Evolutionary conservation across 2,888 invertebrate genomes (phyloP).

Genomic region (Phortica magna): DNA sequence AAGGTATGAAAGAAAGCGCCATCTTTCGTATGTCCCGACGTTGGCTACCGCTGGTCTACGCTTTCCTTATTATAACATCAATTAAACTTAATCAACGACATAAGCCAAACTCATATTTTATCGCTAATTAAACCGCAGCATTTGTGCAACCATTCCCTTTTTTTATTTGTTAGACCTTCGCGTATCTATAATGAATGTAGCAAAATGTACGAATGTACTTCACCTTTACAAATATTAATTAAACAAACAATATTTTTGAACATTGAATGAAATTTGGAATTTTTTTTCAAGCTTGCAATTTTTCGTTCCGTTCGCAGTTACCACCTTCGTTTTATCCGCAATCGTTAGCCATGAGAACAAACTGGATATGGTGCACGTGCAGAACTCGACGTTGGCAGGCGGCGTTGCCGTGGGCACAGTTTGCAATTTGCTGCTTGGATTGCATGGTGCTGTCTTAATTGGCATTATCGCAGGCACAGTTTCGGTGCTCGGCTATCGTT

Average conservation of each 20-base stretch:
- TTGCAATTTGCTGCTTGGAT: constrained; percentile 88
- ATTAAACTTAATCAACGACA: too few species aligned
- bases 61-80: too few species aligned
- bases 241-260: neutral
- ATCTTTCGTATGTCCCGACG: too few species aligned
- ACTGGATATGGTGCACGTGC: constrained; percentile 95
- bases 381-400: constrained; percentile 95
- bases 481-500: constrained; percentile 89
- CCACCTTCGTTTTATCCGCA: constrained; percentile 90
- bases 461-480: constrained; percentile 88
- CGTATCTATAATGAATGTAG: too few species aligned
- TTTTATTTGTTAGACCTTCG: too few species aligned
- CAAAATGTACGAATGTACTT: too few species aligned
- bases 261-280: neutral
- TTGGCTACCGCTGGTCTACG: too few species aligned
- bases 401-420: constrained; percentile 94
- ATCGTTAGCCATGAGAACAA: constrained; percentile 85
- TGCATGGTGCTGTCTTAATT: constrained; percentile 89
- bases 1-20: too few species aligned
- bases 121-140: neutral
- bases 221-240: neutral
- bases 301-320: constrained; percentile 79
- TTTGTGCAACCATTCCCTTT: neutral
- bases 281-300: neutral
- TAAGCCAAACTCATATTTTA: neutral